These are phyloP conservation scores for Collichthys lucidus DNA, from an alignment of 2,113 vertebrate genomes.

Conservation along the genomic window DNA sequence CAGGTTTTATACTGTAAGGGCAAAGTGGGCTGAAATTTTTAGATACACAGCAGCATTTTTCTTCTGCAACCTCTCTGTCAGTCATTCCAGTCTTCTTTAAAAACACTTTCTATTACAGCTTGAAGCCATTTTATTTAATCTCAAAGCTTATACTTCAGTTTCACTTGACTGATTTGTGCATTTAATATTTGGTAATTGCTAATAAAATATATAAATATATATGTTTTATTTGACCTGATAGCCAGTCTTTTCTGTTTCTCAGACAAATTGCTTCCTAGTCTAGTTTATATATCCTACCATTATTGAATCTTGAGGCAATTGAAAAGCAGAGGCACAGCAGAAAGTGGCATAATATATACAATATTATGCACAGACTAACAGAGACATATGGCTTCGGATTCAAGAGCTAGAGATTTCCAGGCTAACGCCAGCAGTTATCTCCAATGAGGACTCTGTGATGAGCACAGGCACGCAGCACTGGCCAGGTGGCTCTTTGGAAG, in stretches of 20 bases:
- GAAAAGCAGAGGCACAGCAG: conserved; percentile 16
- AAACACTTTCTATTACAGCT: neutral
- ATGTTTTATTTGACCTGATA: neutral
- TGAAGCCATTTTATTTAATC: neutral
- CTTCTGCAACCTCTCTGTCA: neutral
- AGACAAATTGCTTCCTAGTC: neutral
- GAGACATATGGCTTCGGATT: conserved; percentile 75
- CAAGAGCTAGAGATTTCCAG: conserved; percentile 56
- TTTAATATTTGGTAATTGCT: neutral
- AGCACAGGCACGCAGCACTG: conserved; percentile 64
- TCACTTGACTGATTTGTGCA: neutral
- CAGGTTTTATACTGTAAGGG: neutral
- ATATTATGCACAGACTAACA: conserved; percentile 70
- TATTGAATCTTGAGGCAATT: conserved; percentile 34
- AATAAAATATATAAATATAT: neutral
- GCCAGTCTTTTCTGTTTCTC: neutral
- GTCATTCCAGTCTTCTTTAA: neutral
- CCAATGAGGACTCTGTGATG: conserved; percentile 68
- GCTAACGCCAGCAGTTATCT: conserved; percentile 77
- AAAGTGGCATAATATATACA: conserved; percentile 51
- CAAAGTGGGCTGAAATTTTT: neutral
- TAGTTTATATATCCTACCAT: conserved; percentile 16
- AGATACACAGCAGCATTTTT: neutral
- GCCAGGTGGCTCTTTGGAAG: conserved; percentile 80
- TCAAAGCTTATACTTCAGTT: neutral